Conservation (phyloP, 2,888 invertebrate genomes). For the Stegophylla sp. region DNA sequence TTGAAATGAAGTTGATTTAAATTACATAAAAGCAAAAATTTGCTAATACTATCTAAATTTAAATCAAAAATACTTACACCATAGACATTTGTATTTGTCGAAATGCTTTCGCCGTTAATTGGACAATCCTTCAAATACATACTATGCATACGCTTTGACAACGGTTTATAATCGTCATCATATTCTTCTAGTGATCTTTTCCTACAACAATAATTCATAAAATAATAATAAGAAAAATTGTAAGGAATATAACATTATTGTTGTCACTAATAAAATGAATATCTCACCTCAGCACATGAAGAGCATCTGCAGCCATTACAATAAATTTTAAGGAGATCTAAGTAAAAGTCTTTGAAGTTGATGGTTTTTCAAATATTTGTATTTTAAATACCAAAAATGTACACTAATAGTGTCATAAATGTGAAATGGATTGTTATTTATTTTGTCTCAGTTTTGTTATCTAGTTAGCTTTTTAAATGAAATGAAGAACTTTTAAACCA, state of each 20-base stretch:
- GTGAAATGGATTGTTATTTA: background rate
- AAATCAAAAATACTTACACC: slow-evolving; percentile 33
- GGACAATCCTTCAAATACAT: slow-evolving; percentile 50
- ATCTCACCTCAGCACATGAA: slow-evolving; percentile 33
- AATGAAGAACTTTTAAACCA: no score
- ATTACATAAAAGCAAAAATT: background rate
- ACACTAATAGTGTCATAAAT: background rate
- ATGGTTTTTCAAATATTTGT: background rate
- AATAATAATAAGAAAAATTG: background rate
- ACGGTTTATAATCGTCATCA: slow-evolving; percentile 52
- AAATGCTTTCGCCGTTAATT: background rate
- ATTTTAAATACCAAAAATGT: background rate
- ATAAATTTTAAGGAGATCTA: background rate
- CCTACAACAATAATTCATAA: background rate
- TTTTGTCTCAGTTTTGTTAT: background rate
- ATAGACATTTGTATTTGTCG: background rate
- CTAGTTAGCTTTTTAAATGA: no score
- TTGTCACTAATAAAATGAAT: background rate
- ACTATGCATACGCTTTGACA: slow-evolving; percentile 52
- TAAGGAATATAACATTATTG: background rate
- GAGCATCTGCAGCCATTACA: slow-evolving; percentile 45
- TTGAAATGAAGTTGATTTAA: no score
- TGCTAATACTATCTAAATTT: background rate
- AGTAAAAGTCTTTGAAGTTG: background rate
- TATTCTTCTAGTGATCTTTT: slow-evolving; percentile 53